Conservation (phyloP, 2,888 invertebrate species). For the Nomada fucata region DNA sequence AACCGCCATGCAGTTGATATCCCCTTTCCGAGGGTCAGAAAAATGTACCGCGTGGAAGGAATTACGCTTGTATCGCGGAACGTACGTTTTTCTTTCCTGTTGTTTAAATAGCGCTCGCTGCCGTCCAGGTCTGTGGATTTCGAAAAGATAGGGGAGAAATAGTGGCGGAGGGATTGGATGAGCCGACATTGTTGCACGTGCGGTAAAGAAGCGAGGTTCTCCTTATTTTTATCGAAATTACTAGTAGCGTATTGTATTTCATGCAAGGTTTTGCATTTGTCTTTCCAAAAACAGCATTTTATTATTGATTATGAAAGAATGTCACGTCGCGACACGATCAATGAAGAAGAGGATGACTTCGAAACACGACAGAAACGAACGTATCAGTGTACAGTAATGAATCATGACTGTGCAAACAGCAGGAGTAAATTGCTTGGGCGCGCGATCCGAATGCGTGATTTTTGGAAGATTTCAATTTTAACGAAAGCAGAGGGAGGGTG, state of each 20-base stretch:
- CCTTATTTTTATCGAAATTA: neutral
- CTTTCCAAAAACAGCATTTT: neutral
- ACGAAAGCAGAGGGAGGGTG: neutral
- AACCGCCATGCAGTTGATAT: conserved; percentile 4
- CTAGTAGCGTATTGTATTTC: neutral
- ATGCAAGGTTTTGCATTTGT: neutral
- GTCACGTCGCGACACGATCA: neutral
- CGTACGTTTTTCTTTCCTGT: neutral
- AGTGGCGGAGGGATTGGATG: too few relatives aligned
- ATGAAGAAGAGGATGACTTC: neutral
- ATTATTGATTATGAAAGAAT: conserved; percentile 6
- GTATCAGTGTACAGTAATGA: conserved; percentile 27
- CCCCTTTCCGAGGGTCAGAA: neutral
- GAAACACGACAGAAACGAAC: neutral
- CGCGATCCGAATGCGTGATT: conserved; percentile 30
- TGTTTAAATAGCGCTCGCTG: neutral
- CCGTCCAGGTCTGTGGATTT: neutral
- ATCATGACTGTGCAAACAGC: conserved; percentile 4
- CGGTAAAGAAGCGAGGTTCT: too few relatives aligned
- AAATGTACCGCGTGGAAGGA: conserved; percentile 5
- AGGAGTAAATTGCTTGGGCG: conserved; percentile 35
- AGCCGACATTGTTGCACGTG: too few relatives aligned
- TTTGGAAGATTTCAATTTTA: conserved; percentile 14
- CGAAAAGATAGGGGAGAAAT: neutral
- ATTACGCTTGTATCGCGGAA: conserved; percentile 15